These are phyloP conservation scores for Ceraclea dissimilis DNA, from an alignment of 2,888 invertebrate genomes.

Conservation along the genomic window DNA sequence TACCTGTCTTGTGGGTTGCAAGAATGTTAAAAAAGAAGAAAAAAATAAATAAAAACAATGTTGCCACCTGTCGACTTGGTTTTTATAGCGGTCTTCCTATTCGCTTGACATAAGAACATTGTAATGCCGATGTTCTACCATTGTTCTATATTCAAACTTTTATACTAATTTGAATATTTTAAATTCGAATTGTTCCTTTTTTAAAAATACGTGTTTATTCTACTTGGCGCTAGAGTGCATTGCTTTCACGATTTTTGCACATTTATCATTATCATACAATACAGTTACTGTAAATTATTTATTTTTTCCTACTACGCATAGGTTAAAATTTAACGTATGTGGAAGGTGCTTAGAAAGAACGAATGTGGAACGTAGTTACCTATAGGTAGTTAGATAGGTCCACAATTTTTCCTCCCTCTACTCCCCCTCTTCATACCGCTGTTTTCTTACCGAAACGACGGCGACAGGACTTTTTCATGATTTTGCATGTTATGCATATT, in stretches of 20 bases:
- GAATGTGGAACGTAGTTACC: too few species aligned
- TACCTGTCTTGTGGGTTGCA: neutral
- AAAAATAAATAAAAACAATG: neutral
- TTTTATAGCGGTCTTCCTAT: conserved; percentile 13
- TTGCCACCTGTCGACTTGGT: conserved; percentile 4
- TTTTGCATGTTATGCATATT: too few species aligned
- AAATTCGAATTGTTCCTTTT: conserved; percentile 8
- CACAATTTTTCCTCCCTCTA: too few species aligned
- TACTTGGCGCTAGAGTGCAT: conserved; percentile 23
- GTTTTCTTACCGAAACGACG: too few species aligned
- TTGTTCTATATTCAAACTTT: conserved; percentile 1
- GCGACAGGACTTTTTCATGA: too few species aligned
- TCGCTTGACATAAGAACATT: conserved; percentile 14
- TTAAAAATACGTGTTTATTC: conserved; percentile 7
- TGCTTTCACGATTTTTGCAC: neutral
- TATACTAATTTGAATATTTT: neutral
- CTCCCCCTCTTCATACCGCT: too few species aligned
- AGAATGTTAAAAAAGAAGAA: neutral
- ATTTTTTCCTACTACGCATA: too few species aligned
- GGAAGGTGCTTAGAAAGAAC: too few species aligned
- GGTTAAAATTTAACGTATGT: too few species aligned
- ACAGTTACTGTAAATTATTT: too few species aligned
- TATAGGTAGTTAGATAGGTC: too few species aligned
- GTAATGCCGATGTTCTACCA: conserved; percentile 6
- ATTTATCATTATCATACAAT: too few species aligned